Base-by-base conservation (phyloP, 2,888 invertebrate genomes). In the Rotaria sp. region DNA sequence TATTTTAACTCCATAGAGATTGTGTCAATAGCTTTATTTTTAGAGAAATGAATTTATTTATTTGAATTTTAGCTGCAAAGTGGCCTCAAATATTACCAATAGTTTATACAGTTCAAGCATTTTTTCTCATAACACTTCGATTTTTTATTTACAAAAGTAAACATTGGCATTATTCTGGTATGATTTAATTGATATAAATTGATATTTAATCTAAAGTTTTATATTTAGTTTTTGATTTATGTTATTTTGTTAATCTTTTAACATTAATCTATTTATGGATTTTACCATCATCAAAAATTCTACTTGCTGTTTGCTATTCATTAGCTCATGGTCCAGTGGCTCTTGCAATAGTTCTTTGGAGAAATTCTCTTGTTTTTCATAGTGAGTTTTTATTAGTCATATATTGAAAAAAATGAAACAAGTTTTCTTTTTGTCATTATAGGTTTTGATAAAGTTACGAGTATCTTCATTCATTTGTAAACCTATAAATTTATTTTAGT, bases 221-320 rank as follows among this genome's bases (percentile, higher is more conserved):
- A 52, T 80, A 45, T 80, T 80, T 80, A 45, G 45, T 80, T 45
- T 80, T 45, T 80, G 80, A 80, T 45, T 45, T 80, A 45, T 80
- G 80, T 45, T 80, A 80, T 45, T 80, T 26, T 80, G n/a, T 26
- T n/a, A 80, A 80, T 45, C 5, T 80, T 24, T 45, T 80, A 80
- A 80, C 80, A n/a, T 45, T 80, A n/a, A 80, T 80, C 15, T 80
- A 80, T 45, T 45, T 80, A 45, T 80, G 80, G 80, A 80, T 80
- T 21, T 45, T 80, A 13, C 80, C 80, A n/a, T 24, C 45, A n/a
- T 80, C 80, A 18, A 24, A 24, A 80, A 45, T 80, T 38, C 45
- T 80, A 15, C 45, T 45, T 45, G 1, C 80, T 45, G 80, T 45
- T 45, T 41, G 45, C n/a, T 80, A 80, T 45, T 26, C 45, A 41